Evolutionary conservation across 2,113 vertebrate species (phyloP).

Genomic region (Bufo bufo): DNA sequence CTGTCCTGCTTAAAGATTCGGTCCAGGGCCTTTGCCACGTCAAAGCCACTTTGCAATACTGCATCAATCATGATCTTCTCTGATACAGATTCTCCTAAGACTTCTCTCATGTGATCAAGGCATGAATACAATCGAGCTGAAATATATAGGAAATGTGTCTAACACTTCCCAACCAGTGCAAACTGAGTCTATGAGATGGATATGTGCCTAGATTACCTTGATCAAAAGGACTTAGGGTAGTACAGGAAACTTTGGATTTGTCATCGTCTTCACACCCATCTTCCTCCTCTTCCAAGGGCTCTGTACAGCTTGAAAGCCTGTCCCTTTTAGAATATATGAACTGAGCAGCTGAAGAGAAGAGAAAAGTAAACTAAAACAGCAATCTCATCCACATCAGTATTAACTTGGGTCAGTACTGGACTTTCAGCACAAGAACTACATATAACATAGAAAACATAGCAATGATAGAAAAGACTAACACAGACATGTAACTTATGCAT

Average conservation of each 20-base stretch:
- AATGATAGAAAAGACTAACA: too few relatives aligned
- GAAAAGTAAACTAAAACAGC: neutral
- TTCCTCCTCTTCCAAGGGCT: conserved; percentile 78
- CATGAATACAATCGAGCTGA: conserved; percentile 88
- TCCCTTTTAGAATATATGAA: conserved; percentile 95
- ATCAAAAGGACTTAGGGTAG: conserved; percentile 79
- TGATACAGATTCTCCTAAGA: conserved; percentile 84
- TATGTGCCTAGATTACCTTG: conserved; percentile 78
- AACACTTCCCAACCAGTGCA: neutral
- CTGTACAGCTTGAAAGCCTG: conserved; percentile 75
- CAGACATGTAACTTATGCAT: too few relatives aligned
- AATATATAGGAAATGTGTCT: conserved; percentile 59
- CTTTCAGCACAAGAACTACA: too few relatives aligned
- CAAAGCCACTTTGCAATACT: conserved; percentile 82
- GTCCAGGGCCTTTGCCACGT: conserved; percentile 87
- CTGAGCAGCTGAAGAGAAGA: conserved; percentile 85
- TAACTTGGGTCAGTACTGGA: too few relatives aligned
- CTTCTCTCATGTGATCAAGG: conserved; percentile 92
- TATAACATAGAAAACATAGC: too few relatives aligned
- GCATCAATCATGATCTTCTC: conserved; percentile 85
- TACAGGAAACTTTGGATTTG: conserved; percentile 68
- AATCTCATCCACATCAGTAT: neutral
- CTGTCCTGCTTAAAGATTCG: conserved; percentile 81
- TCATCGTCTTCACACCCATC: conserved; percentile 76
- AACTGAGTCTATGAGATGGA: conserved; percentile 15